Evolutionary conservation across 2,797 vertebrate genomes (phyloP).

Genomic region (Rhinoraja longicauda): DNA sequence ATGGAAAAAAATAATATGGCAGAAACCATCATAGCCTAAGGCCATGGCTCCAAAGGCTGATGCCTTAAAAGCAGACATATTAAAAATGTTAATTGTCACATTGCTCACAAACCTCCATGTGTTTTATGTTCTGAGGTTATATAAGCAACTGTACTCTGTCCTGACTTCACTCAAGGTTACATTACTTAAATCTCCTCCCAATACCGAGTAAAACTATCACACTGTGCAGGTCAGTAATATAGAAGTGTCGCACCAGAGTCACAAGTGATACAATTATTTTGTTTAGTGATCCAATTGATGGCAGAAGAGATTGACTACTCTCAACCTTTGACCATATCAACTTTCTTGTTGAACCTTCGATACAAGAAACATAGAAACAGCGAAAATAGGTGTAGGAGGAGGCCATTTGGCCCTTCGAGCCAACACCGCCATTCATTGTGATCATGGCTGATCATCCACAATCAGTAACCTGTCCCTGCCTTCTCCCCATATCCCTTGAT

Average conservation of each 20-base stretch:
- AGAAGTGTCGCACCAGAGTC: not conserved
- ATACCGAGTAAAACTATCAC: not conserved
- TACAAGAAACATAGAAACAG: no score
- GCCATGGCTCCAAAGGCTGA: not conserved
- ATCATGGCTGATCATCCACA: no score
- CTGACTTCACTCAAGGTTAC: not conserved
- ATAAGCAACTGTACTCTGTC: not conserved
- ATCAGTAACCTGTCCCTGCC: no score
- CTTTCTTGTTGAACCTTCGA: not conserved
- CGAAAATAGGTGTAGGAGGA: no score
- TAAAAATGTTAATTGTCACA: constrained; percentile 1
- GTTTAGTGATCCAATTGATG: not conserved
- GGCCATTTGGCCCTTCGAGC: no score
- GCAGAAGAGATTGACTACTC: not conserved
- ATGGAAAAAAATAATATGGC: not conserved
- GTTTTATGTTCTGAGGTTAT: not conserved
- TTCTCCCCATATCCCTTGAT: no score
- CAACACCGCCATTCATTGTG: no score
- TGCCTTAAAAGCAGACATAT: not conserved
- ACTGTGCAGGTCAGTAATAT: not conserved
- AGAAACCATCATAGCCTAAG: not conserved
- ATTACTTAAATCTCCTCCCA: not conserved
- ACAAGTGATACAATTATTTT: not conserved
- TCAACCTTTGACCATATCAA: not conserved
- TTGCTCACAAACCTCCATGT: not conserved